Percentiles rank a stretch among this genome's conserved stretches.
Conservation (phyloP, 1,140 invertebrate genomes). For the Cydia amplana region DNA sequence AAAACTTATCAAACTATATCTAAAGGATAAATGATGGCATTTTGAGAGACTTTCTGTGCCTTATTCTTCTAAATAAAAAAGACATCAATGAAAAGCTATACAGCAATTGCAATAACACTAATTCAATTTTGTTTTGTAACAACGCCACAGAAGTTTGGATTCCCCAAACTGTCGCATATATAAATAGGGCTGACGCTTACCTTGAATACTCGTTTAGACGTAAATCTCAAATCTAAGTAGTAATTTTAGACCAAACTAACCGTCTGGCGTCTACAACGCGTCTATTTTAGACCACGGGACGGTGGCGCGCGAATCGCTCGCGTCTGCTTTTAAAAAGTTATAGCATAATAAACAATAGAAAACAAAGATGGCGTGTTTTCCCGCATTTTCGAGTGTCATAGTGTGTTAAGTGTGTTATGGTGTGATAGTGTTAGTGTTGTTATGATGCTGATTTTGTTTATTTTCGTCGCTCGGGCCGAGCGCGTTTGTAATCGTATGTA, state of each 20-base stretch:
- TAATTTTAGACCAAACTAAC: conserved; percentile 60
- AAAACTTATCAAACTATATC: no score
- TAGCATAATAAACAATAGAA: conserved; percentile 37
- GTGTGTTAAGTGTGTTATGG: background rate
- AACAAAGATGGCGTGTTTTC: background rate
- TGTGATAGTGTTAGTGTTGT: background rate
- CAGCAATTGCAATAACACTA: background rate
- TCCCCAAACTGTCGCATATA: conserved; percentile 34
- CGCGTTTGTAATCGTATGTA: background rate
- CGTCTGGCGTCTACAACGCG: conserved; percentile 61
- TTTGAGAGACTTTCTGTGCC: no score
- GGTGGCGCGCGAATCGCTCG: conserved; percentile 14
- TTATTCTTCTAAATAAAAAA: no score
- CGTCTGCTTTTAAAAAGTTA: conserved; percentile 20
- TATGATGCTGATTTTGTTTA: conserved; percentile 11
- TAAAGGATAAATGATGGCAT: no score
- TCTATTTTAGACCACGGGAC: conserved; percentile 62
- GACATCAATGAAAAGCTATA: no score
- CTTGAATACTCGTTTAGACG: conserved; percentile 42
- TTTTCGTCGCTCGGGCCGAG: background rate
- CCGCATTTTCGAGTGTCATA: background rate
- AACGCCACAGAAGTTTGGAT: conserved; percentile 7
- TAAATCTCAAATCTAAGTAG: conserved; percentile 44
- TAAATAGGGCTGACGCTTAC: conserved; percentile 49
- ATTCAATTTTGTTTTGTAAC: conserved; percentile 7